Base-by-base conservation (phyloP, 2,888 invertebrate species). In the Chalcis sispes region DNA sequence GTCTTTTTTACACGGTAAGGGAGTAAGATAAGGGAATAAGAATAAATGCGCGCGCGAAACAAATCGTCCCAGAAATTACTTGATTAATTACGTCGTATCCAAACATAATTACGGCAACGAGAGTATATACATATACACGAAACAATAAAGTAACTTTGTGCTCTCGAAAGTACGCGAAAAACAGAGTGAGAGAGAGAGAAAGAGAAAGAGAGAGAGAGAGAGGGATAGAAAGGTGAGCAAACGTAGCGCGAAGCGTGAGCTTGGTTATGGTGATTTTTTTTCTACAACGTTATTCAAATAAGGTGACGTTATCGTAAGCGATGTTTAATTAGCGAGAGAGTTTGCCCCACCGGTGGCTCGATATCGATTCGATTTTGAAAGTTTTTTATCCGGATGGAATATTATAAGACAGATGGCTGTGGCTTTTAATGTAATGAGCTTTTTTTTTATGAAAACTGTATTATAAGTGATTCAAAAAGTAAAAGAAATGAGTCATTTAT, bases 61-160 rank as follows among this genome's bases (percentile, higher is more conserved):
- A 40, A 74, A 67, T 58, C 66, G 64, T 54, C 27, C 36, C 66
- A 71, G 71, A 62, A 77, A 74, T 66, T 62, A 42, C 71, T 77
- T 71, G 77, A 77, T 77, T 71, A 74, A 77, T 77, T 74, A 77
- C 58, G 56, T 74, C 71, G 74, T 77, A 61, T 56, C 40, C 7
- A 13, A 29, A 27, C 54, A 23, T 74, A 69, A 74, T 77, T 70
- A 10, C 66, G 52, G 48, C 32, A 42, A 18, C 59, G 23, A 5
- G 15, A 25, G 8, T 15, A 40, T 36, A 36, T 36, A 36, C 10
- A 36, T 36, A 10, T 10, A 10, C 36, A 4, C 4, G 36, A 36
- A 10, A 40, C 13, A n/a, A 8, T 8, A 58, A 40, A 20, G 4
- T 4, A 5, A 42, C 15, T 23, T 18, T n/a, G 23, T 10, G 29